Evolutionary conservation across 2,888 invertebrate species (phyloP).

Genomic region (Eumacrocentrus americanus): DNA sequence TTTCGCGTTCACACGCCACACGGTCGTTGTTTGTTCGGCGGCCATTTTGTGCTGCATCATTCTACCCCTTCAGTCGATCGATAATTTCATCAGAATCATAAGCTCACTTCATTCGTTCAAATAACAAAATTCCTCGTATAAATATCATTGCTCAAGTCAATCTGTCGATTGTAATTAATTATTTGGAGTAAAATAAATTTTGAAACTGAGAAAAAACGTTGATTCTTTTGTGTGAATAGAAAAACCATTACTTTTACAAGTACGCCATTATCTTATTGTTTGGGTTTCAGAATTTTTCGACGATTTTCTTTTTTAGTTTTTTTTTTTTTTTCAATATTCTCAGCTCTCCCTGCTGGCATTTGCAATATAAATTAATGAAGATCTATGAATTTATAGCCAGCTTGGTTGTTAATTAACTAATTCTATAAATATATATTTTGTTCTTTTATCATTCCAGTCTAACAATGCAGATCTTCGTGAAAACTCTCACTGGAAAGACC

Average conservation of each 20-base stretch:
- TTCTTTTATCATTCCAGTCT: too few species aligned
- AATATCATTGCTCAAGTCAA: not conserved
- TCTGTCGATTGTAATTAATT: not conserved
- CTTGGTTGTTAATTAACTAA: too few species aligned
- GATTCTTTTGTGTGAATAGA: not conserved
- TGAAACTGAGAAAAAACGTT: not conserved
- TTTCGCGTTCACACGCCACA: not conserved
- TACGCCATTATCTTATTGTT: too few species aligned
- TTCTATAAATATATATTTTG: too few species aligned
- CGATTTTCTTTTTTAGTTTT: too few species aligned
- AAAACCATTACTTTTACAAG: not conserved
- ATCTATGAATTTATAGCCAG: conserved; percentile 41
- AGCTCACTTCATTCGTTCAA: not conserved
- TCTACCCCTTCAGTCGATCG: conserved; percentile 5
- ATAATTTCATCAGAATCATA: not conserved
- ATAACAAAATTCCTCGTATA: conserved; percentile 1
- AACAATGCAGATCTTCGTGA: conserved; percentile 97
- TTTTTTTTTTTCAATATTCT: too few species aligned
- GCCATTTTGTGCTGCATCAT: conserved; percentile 21
- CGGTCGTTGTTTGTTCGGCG: conserved; percentile 8
- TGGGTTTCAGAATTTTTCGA: too few species aligned
- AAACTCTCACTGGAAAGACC: conserved; percentile 6
- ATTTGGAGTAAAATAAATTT: not conserved
- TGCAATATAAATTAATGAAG: conserved; percentile 34
- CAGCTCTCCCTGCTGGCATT: too few species aligned